Conservation (phyloP, 2,888 invertebrate species). For the Acanthoscelides obtectus region DNA sequence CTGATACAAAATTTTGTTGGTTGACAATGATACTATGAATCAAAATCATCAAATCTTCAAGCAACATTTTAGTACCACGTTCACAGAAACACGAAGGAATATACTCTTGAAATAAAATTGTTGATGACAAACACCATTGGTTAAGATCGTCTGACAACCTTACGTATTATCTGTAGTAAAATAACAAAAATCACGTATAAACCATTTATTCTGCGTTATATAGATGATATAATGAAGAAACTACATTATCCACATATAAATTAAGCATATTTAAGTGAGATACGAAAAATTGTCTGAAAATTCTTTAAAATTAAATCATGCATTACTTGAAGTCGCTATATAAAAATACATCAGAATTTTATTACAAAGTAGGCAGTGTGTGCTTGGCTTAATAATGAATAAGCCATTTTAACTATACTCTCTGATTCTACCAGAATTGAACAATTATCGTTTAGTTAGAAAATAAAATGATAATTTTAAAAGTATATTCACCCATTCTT, state of each 20-base stretch:
- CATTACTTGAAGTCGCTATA: not conserved
- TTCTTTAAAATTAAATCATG: not conserved
- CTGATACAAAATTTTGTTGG: too few relatives aligned
- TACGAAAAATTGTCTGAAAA: not conserved
- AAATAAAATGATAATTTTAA: not conserved
- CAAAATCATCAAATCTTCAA: too few relatives aligned
- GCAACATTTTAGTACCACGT: too few relatives aligned
- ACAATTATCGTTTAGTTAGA: too few relatives aligned
- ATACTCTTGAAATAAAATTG: too few relatives aligned
- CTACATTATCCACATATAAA: not conserved
- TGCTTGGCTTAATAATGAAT: not conserved
- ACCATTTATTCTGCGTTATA: not conserved
- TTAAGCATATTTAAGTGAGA: not conserved
- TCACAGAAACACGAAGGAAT: too few relatives aligned
- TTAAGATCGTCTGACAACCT: too few relatives aligned
- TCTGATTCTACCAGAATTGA: not conserved
- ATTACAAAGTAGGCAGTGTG: not conserved
- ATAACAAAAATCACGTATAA: not conserved
- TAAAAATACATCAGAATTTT: not conserved
- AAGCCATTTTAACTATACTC: not conserved
- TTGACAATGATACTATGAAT: too few relatives aligned
- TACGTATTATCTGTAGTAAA: too few relatives aligned
- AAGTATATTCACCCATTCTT: not conserved
- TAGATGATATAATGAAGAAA: not conserved
- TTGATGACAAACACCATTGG: too few relatives aligned